Evolutionary conservation across 2,797 vertebrate species (phyloP), one percentile per base, ranked within the genome.

Genomic region (Hipposideros larvatus): DNA sequence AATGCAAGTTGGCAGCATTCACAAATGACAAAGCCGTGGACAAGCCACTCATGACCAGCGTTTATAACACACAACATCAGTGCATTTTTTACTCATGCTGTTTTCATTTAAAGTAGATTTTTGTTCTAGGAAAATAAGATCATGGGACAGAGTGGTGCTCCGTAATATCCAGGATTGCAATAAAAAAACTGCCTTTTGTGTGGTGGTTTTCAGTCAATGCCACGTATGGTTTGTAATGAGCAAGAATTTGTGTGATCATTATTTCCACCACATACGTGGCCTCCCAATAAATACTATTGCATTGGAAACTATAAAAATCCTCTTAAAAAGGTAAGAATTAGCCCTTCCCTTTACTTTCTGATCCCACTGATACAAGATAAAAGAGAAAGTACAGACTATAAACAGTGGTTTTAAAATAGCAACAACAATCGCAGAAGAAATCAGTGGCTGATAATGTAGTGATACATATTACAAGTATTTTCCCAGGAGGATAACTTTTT

Each of bases 341-440:
- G 43, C 71, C 89, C 79, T 77, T 10, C 7, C 18, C 3, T 5
- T 19, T 89, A 22, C 83, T 93, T 61, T 93, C 87, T 87, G 13
- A n/a, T 88, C 8, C 24, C 15, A 7, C 63, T 97, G 87, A 88
- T 92, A 57, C 24, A 75, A 77, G 87, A 87, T 94, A 92, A 91
- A 86, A 86, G 79, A 94, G 83, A 83, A 94, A 95, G 83, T 59
- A 55, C 31, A 91, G 55, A 73, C 48, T 51, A 16, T 87, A 96
- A 97, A 51, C 26, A n/a, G 8, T 77, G 41, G 59, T 82, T 96
- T 97, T 73, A 61, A 95, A 97, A 78, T 82, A 96, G 89, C 66
- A 78, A 48, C 71, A 95, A 48, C 21, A 84, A 85, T 93, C 86
- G 82, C 74, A 93, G 43, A 91, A 82, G 55, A 80, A 94, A 91